Percentiles rank a stretch among this genome's conserved stretches.
Evolutionary conservation across 2,113 vertebrate species (phyloP).

Genomic region (Menidia beryllina): DNA sequence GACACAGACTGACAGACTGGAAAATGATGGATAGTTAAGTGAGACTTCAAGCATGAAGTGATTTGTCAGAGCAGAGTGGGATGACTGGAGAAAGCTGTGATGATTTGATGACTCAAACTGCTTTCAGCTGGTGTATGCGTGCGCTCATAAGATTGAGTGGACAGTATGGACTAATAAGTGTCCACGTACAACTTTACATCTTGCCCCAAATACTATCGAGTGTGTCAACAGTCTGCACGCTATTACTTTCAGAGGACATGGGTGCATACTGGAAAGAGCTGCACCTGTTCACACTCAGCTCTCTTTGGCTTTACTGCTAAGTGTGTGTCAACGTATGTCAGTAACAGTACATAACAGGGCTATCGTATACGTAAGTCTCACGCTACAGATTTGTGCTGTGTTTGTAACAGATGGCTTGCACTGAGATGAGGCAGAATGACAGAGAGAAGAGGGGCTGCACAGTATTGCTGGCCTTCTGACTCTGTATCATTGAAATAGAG

Average conservation of each 20-base stretch:
- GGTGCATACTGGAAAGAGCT: conserved; percentile 31
- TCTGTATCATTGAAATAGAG: conserved; percentile 64
- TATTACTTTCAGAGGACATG: conserved; percentile 49
- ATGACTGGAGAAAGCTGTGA: conserved; percentile 31
- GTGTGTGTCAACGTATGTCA: conserved; percentile 34
- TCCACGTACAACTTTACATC: conserved; percentile 44
- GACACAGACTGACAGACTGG: conserved; percentile 5
- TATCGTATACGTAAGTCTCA: conserved; percentile 45
- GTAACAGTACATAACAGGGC: conserved; percentile 27
- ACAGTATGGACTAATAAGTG: neutral
- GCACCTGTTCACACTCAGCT: conserved; percentile 65
- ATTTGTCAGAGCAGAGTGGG: conserved; percentile 52
- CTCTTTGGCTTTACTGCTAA: conserved; percentile 34
- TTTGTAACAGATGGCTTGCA: conserved; percentile 77
- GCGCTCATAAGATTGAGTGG: neutral
- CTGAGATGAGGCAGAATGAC: conserved; percentile 69
- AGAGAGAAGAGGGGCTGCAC: conserved; percentile 50
- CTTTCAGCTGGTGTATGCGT: neutral
- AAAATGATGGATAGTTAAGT: conserved; percentile 9
- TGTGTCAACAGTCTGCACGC: conserved; percentile 41
- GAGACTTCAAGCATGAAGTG: conserved; percentile 29
- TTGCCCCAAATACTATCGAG: conserved; percentile 37
- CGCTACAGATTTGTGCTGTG: conserved; percentile 49
- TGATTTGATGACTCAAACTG: conserved; percentile 38
- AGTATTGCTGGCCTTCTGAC: conserved; percentile 59